phyloP scores from a whole-genome alignment of 2,113 vertebrate species.

The Galemys pyrenaicus region DNA sequence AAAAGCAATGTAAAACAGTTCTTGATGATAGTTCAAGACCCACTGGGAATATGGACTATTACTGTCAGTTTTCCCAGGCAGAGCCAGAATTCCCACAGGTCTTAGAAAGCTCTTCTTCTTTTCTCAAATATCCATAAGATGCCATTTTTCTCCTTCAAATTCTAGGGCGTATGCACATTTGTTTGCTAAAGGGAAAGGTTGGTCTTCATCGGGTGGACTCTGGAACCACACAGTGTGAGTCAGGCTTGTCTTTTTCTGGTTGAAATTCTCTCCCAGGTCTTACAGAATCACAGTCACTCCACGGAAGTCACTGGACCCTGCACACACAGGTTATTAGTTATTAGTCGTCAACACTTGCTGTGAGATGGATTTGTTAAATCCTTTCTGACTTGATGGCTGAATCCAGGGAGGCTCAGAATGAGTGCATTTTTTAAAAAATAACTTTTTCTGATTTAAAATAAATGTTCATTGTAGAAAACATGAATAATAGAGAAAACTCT shows the following conservation, averaged over 20 bases:
- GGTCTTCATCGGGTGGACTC: not conserved
- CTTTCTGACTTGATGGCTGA: not conserved
- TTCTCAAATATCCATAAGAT: not conserved
- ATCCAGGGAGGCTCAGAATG: not conserved
- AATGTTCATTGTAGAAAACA: not conserved
- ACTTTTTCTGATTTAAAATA: not conserved
- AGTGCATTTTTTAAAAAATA: not conserved
- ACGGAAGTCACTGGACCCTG: not conserved
- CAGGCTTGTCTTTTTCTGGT: not conserved
- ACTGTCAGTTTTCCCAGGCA: not conserved
- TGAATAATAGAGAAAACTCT: not conserved
- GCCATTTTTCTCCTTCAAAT: not conserved
- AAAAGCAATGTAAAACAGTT: not conserved
- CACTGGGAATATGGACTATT: not conserved
- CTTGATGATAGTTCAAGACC: not conserved
- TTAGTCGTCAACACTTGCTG: not conserved
- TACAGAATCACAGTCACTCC: not conserved
- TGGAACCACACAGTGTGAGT: not conserved
- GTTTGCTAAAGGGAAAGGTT: not conserved
- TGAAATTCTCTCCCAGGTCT: not conserved
- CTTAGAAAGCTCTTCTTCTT: not conserved
- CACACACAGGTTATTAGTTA: not conserved
- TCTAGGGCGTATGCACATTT: not conserved
- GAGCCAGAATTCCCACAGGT: not conserved
- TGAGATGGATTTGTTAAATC: constrained; percentile 21